Base-by-base conservation (phyloP, 2,113 vertebrate species). In the Cariama cristata region DNA sequence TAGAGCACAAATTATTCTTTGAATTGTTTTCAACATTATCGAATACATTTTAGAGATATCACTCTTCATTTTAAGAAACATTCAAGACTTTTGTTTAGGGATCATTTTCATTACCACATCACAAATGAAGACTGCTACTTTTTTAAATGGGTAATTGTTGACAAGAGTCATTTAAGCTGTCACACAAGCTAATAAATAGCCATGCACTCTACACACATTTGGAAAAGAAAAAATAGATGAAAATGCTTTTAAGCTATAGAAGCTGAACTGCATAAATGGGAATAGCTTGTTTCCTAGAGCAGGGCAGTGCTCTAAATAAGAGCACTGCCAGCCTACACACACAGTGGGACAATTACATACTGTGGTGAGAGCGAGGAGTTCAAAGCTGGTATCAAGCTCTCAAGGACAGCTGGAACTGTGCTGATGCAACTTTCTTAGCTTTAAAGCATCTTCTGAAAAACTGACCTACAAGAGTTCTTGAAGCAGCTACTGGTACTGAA, bases 401-500 rank as follows among this genome's bases (percentile, higher is more conserved):
- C 73, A 97, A 97, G 95, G 84, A 88, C 80, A 93, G 66, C 47
- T 91, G 55, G 82, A 95, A 96, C 66, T 95, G 82, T 94, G 85
- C 95, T 95, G 91, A 93, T 87, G 69, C 64, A 79, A 62, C 62
- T 94, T 95, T 81, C 95, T 89, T 23, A 63, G 64, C 63, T 91
- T 52, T 38, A 84, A 63, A 88, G 72, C 76, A 73, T 3, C 72
- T 47, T 77, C 81, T 50, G 93, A 81, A 77, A 59, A 86, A 35
- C 49, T 95, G 92, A 97, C 94, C 95, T 95, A 62, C 64, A 79
- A 44, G 42, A 90, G 56, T 79, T 97, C 94, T 96, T 95, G 94
- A 90, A 96, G 82, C 64, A 94, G 75, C 71, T 93, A 27, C 62
- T 79, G 40, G 72, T 69, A 81, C 52, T 86, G 85, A 97, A 79